Percentiles rank a stretch among this genome's conserved stretches.
Evolutionary conservation across 2,113 vertebrate species (phyloP).

Genomic region (Cochlearius cochlearius): DNA sequence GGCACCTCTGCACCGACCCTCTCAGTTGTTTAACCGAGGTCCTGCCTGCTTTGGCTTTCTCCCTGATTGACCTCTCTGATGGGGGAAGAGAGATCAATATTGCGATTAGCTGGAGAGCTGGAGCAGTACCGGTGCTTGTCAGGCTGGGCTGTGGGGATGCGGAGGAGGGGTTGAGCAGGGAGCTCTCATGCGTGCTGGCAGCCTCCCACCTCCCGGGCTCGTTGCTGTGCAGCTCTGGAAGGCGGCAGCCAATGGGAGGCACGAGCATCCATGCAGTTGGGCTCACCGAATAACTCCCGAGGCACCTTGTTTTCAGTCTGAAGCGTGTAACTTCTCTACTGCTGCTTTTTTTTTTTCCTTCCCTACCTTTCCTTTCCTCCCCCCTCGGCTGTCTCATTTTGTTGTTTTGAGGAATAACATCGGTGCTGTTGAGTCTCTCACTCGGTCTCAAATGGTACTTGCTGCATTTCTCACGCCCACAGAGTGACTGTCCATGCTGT

Average conservation of each 20-base stretch:
- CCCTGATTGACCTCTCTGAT: background rate
- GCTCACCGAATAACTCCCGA: background rate
- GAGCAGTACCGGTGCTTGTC: background rate
- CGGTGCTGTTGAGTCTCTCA: background rate
- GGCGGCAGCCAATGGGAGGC: background rate
- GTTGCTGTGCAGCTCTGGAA: slow-evolving; percentile 56
- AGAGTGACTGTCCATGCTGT: fast-evolving
- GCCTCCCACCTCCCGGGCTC: background rate
- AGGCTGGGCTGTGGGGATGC: background rate
- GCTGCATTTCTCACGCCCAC: background rate
- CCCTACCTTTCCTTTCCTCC: background rate
- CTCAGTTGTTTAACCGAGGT: background rate
- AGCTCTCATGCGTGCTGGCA: background rate
- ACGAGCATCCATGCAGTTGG: background rate
- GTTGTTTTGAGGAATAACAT: background rate
- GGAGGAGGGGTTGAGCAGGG: background rate
- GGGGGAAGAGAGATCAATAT: background rate
- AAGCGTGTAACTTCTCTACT: background rate
- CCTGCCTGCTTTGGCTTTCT: background rate
- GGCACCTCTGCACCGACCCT: background rate
- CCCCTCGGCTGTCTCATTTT: background rate
- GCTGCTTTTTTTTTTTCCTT: background rate
- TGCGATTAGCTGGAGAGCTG: background rate
- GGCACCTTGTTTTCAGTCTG: background rate
- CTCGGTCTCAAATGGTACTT: background rate